These are phyloP conservation scores for Bursaphelenchus okinawaensis DNA, from an alignment of 2,888 invertebrate genomes.

Conservation along the genomic window DNA sequence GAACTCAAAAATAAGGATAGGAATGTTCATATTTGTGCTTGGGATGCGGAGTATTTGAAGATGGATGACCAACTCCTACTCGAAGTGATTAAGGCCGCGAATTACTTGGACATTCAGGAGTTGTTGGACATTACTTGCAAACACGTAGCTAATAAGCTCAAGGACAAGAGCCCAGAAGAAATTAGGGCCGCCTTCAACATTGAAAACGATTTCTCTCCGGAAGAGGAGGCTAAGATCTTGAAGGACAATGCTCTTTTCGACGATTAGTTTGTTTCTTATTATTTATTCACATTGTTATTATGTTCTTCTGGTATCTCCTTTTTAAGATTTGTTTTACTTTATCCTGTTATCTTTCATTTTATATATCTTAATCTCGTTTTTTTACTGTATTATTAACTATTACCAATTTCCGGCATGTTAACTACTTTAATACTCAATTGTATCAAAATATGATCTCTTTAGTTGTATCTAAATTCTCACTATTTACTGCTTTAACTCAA, in stretches of 20 bases:
- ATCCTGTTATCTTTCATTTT: no score
- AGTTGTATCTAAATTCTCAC: no score
- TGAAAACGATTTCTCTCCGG: slow-evolving; percentile 67
- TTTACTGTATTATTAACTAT: no score
- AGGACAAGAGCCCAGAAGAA: slow-evolving; percentile 64
- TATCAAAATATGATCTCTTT: no score
- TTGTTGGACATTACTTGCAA: slow-evolving; percentile 95
- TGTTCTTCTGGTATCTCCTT: no score
- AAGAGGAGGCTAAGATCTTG: slow-evolving; percentile 77
- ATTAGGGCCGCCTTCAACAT: slow-evolving; percentile 64
- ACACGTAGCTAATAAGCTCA: slow-evolving; percentile 65
- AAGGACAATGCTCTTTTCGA: slow-evolving; percentile 54
- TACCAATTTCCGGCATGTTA: no score
- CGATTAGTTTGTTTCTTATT: no score
- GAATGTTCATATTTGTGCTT: slow-evolving; percentile 96
- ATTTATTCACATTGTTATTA: no score
- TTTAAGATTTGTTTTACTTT: no score
- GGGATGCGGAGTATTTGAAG: slow-evolving; percentile 98
- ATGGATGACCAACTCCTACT: slow-evolving; percentile 94
- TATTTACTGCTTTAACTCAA: no score
- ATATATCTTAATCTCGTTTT: no score
- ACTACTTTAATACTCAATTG: no score
- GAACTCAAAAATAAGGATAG: slow-evolving; percentile 64
- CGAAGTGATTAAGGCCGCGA: slow-evolving; percentile 75
- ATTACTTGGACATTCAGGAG: slow-evolving; percentile 61